Base-by-base conservation (phyloP, 2,113 vertebrate species). In the Callopanchax toddi region DNA sequence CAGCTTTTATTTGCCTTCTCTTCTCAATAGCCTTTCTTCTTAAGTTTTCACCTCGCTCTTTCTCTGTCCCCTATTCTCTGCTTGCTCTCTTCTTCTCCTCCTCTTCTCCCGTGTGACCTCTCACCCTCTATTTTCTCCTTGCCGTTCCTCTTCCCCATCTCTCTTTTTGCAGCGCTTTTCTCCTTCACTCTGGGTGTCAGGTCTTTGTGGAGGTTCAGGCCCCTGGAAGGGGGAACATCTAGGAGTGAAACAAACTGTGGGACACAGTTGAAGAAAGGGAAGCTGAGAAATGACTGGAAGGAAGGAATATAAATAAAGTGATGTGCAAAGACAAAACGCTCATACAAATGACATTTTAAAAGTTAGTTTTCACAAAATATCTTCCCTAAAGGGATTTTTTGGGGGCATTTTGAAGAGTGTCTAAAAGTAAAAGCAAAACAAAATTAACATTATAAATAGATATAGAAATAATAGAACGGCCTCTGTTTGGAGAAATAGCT, bases 51-150 rank as follows among this genome's bases (percentile, higher is more conserved):
- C 67, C 67, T 75, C 21, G 16, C 76, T 78, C 76, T 69, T 67
- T 81, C 74, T 81, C 77, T 26, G 43, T 64, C 42, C 49, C 29
- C 60, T 63, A 81, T 81, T 86, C 81, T 81, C 73, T 3, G 26
- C 57, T 61, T 49, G 65, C 71, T 66, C 71, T 67, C 79, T 67
- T 71, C 65, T 65, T 46, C 49, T 57, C 54, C 48, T 57, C 58
- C 48, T 55, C 65, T 63, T 64, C 59, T 82, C 52, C 51, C 43
- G 43, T 18, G 43, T 66, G 81, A 89, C 88, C 88, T 84, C 81
- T 88, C 75, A 82, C 84, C 86, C 76, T 86, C 50, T 82, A 66
- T 82, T 82, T 87, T 82, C 68, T 64, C 72, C 16, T 75, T 25
- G 64, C 67, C 64, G 70, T 84, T 81, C 77, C 79, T 65, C 63